These are phyloP conservation scores for Mesodorylaimus sp. DNA, from an alignment of 2,888 invertebrate species.

Conservation along the genomic window DNA sequence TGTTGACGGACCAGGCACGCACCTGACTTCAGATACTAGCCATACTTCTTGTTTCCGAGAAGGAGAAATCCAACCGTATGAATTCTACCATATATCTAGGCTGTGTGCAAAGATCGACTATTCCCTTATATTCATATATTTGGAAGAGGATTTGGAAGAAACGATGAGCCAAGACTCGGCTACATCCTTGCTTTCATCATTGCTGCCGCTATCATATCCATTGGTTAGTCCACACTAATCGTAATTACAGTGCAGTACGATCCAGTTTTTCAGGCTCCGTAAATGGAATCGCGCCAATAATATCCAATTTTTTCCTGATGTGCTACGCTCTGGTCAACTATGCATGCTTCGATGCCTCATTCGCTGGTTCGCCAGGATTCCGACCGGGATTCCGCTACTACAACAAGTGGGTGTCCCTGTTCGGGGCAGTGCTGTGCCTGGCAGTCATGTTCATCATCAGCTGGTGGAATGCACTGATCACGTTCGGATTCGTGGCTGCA, in stretches of 20 bases:
- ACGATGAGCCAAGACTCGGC: slow-evolving; percentile 50
- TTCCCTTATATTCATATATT: slow-evolving; percentile 74
- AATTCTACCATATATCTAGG: slow-evolving; percentile 37
- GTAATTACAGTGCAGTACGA: too few species aligned
- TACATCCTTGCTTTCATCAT: slow-evolving; percentile 74
- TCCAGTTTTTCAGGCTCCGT: slow-evolving; percentile 30
- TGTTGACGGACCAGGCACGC: too few species aligned
- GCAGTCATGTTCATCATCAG: slow-evolving; percentile 84
- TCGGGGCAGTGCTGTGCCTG: slow-evolving; percentile 41
- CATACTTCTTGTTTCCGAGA: slow-evolving; percentile 62
- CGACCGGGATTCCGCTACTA: slow-evolving; percentile 32
- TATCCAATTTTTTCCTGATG: slow-evolving; percentile 34
- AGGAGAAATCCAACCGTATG: too few species aligned
- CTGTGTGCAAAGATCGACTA: slow-evolving; percentile 70
- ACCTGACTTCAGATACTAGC: slow-evolving; percentile 83
- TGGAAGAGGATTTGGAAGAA: slow-evolving; percentile 44
- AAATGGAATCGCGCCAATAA: slow-evolving; percentile 32
- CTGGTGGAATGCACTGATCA: slow-evolving; percentile 66
- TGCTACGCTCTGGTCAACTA: slow-evolving; percentile 33
- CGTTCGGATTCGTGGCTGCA: slow-evolving; percentile 38
- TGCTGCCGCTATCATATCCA: slow-evolving; percentile 59
- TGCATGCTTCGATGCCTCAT: slow-evolving; percentile 33
- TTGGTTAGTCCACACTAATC: too few species aligned
- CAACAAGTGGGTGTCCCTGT: slow-evolving; percentile 30
- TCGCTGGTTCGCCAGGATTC: slow-evolving; percentile 33